Evolutionary conservation across 35 echinoderm and acorn worm species (phyloP).

Genomic region (Diadema setosum): DNA sequence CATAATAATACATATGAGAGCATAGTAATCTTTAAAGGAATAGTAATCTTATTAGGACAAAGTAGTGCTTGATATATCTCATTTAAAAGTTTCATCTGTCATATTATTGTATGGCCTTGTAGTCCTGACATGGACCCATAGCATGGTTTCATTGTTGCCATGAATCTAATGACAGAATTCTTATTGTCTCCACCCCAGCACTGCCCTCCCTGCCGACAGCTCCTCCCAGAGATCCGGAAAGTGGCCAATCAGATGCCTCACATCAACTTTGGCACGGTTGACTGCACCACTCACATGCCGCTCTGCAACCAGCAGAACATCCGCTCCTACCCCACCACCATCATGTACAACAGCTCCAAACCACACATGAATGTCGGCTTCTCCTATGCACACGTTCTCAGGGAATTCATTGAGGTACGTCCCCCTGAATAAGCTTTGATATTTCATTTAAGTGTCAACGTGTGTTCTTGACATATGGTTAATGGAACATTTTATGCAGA

Average conservation of each 20-base stretch:
- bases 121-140: too few relatives aligned
- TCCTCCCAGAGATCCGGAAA: slow-evolving; percentile 79
- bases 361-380: slow-evolving; percentile 77
- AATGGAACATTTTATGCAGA: too few relatives aligned
- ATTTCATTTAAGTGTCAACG: too few relatives aligned
- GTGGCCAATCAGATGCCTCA: slow-evolving; percentile 27
- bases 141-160: too few relatives aligned
- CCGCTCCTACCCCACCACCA: slow-evolving; percentile 85
- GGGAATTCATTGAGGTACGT: slow-evolving; percentile 86
- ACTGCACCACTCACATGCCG: slow-evolving; percentile 77
- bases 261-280: slow-evolving; percentile 88
- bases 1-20: too few relatives aligned
- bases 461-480: too few relatives aligned
- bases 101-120: neutral
- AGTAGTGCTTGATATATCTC: neutral
- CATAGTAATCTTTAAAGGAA: too few relatives aligned
- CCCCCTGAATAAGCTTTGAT: too few relatives aligned
- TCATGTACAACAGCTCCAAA: slow-evolving; percentile 74
- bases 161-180: too few relatives aligned
- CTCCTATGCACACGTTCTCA: slow-evolving; percentile 42
- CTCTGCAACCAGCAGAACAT: slow-evolving; percentile 80
- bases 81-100: neutral
- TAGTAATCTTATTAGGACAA: neutral
- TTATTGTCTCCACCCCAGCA: slow-evolving; percentile 19
- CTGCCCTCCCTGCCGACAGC: slow-evolving; percentile 82